phyloP scores from a whole-genome alignment of 2,888 invertebrate species.

The Limenitis camilla region DNA sequence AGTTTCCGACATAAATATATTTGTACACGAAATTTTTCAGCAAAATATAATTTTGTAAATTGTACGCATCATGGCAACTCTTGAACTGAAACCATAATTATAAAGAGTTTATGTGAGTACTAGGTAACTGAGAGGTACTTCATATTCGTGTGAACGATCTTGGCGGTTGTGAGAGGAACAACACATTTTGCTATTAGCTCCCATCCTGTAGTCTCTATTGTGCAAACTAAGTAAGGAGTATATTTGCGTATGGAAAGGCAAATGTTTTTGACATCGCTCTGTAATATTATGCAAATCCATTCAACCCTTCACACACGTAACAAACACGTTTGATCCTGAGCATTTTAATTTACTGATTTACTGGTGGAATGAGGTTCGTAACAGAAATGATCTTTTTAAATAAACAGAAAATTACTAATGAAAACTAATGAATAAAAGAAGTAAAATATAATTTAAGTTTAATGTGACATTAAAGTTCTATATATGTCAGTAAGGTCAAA shows the following conservation, averaged over 20 bases:
- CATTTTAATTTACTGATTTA: neutral
- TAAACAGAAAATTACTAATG: too few relatives aligned
- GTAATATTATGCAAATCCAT: neutral
- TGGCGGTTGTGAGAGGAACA: conserved; percentile 1
- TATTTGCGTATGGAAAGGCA: neutral
- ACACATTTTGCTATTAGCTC: neutral
- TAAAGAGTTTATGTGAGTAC: too few relatives aligned
- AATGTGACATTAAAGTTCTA: too few relatives aligned
- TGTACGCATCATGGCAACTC: too few relatives aligned
- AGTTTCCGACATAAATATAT: too few relatives aligned
- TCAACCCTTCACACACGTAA: neutral
- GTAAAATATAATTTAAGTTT: too few relatives aligned
- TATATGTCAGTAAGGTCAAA: too few relatives aligned
- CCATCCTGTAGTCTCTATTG: conserved; percentile 1
- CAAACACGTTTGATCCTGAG: neutral
- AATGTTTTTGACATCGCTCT: neutral
- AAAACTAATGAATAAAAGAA: too few relatives aligned
- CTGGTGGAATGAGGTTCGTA: neutral
- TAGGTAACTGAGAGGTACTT: neutral
- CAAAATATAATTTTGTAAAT: too few relatives aligned
- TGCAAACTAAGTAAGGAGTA: neutral
- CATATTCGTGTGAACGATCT: neutral
- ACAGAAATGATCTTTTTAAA: neutral
- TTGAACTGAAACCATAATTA: too few relatives aligned
- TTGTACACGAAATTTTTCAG: too few relatives aligned